Evolutionary conservation across 1,140 invertebrate genomes (phyloP), one percentile per base, ranked within the genome.

Genomic region (Cherax quadricarinatus): DNA sequence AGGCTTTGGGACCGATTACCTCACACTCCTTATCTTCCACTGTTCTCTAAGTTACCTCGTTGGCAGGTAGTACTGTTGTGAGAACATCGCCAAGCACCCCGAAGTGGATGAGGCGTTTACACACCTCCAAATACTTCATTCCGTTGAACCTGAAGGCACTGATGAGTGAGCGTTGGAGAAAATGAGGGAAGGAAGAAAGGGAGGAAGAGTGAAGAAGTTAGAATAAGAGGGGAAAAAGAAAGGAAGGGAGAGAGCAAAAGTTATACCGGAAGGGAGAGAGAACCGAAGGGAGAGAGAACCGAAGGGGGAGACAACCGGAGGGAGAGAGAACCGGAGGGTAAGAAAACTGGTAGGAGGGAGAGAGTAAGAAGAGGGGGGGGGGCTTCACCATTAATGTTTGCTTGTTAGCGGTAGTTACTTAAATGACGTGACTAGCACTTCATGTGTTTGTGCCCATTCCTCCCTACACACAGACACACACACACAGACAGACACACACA

Each of bases 401-500:
- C 73, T 41, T 5, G n/a, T 78, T 41, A 10, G n/a, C 18, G 21
- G 10, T 78, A 78, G 9, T 24, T 10, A 10, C 18, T 3, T 9
- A 41, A 78, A 78, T 41, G 21, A 10, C 10, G n/a, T 14, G n/a
- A 14, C 66, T 70, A 18, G 14, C 66, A 18, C n/a, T n/a, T 70
- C 66, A 70, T 70, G 7, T 41, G 4, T 78, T 41, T 24, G 30
- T 18, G 30, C 7, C 9, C 30, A 0, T 9, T 14, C 73, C 7
- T 18, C 10, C 53, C 9, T 14, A 57, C 53, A 57, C 53, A 57
- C 53, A 57, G 3, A 57, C 53, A 57, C 53, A 57, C 73, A 78
- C n/a, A 9, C 73, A 78, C 73, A 78, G 4, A 78, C 73, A 78
- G 4, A 78, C 73, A 78, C 73, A 78, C 73, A 78, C 73, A 78